Conservation (phyloP, 2,113 vertebrate species). For the Tringa solitaria region DNA sequence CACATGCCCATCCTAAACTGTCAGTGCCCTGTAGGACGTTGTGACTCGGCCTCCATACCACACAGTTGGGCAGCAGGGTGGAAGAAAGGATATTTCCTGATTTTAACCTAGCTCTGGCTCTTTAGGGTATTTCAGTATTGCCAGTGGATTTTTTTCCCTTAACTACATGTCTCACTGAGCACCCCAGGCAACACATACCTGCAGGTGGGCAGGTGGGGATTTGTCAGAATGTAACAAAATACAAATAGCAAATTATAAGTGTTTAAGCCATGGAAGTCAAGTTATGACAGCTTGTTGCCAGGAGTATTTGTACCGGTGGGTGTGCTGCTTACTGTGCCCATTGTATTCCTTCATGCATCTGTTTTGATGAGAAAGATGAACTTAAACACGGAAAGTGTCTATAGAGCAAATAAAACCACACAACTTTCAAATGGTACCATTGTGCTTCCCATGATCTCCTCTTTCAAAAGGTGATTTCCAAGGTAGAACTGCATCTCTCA, state of each 20-base stretch:
- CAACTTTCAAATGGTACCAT: neutral
- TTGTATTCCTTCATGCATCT: neutral
- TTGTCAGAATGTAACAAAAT: conserved; percentile 38
- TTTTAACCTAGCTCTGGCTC: neutral
- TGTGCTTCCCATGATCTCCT: neutral
- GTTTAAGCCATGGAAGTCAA: neutral
- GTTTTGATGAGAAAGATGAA: neutral
- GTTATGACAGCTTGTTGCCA: neutral
- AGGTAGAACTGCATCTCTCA: neutral
- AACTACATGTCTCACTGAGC: neutral
- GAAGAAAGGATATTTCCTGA: neutral
- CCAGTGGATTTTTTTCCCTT: neutral
- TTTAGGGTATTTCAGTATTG: neutral
- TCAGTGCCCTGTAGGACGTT: neutral
- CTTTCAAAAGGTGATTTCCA: neutral
- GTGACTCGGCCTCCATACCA: neutral
- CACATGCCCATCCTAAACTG: neutral
- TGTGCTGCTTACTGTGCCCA: neutral
- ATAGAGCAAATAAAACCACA: neutral
- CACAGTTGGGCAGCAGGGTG: neutral
- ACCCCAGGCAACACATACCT: conserved; percentile 6
- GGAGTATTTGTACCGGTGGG: neutral
- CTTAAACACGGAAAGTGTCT: neutral
- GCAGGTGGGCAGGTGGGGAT: conserved; percentile 29
- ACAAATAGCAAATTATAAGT: neutral